Conservation (phyloP, 1,140 invertebrate genomes). For the Aradophagus sp. region DNA sequence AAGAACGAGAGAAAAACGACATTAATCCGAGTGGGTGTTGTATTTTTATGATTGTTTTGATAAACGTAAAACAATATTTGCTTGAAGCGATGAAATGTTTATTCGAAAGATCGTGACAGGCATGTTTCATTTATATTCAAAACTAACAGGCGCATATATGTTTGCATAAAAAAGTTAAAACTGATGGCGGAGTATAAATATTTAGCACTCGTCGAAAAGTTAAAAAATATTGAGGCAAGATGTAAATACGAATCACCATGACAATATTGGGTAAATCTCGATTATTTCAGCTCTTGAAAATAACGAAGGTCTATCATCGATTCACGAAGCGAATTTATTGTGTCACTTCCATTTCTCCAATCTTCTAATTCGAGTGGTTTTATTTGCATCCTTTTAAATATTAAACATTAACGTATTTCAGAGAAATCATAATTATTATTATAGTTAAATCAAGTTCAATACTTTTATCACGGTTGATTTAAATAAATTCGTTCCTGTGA, state of each 20-base stretch:
- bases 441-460: no score
- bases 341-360: no score
- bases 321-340: no score
- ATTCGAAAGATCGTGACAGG: constrained; percentile 38
- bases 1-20: constrained; percentile 25
- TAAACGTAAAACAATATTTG: constrained; percentile 40
- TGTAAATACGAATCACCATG: constrained; percentile 23
- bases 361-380: no score
- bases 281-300: no score
- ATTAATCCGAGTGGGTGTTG: constrained; percentile 18
- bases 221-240: constrained; percentile 23
- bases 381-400: no score
- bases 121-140: constrained; percentile 39
- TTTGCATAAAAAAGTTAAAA: constrained; percentile 26
- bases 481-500: no score
- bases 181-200: constrained; percentile 26
- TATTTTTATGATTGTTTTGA: constrained; percentile 37
- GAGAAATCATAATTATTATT: no score
- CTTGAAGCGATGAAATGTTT: constrained; percentile 35
- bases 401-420: no score
- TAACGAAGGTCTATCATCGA: no score
- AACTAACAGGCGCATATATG: constrained; percentile 19
- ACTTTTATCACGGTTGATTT: no score
- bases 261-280: constrained; percentile 28
- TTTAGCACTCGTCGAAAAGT: constrained; percentile 30